A percentile compares a stretch with the other conserved stretches of the same genome.
Conservation (phyloP, 2,113 vertebrate species). For the Mixornis gularis region DNA sequence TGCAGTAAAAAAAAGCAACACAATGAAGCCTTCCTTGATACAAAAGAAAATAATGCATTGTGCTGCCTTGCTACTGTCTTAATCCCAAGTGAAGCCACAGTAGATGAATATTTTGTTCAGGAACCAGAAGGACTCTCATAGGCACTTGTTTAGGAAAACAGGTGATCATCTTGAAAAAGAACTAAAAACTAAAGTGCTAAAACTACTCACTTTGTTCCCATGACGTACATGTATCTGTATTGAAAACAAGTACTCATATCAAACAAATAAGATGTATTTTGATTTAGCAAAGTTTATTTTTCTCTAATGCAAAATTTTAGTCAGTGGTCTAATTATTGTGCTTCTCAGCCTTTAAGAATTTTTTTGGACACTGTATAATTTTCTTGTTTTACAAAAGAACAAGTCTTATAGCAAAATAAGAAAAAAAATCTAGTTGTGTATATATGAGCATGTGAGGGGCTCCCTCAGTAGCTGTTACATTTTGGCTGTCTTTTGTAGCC, state of each 20-base stretch:
- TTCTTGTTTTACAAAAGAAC: constrained; percentile 11
- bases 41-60: neutral
- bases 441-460: neutral
- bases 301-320: neutral
- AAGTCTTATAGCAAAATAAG: constrained; percentile 43
- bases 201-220: neutral
- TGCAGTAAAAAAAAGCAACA: neutral
- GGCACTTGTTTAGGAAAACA: neutral
- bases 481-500: constrained; percentile 61
- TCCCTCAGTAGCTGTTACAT: constrained; percentile 62
- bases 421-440: neutral
- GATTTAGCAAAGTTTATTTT: neutral
- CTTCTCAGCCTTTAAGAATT: neutral
- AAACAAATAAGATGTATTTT: neutral
- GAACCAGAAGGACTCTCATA: neutral
- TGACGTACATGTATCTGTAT: neutral
- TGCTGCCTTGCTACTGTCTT: neutral
- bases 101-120: neutral
- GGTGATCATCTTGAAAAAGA: neutral
- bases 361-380: neutral
- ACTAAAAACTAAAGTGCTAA: neutral
- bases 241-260: neutral
- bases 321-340: neutral
- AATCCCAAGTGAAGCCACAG: neutral
- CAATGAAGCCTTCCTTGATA: neutral